These are phyloP conservation scores for Pollenia griseotomentosa DNA, from an alignment of 2,888 invertebrate genomes.

Conservation along the genomic window DNA sequence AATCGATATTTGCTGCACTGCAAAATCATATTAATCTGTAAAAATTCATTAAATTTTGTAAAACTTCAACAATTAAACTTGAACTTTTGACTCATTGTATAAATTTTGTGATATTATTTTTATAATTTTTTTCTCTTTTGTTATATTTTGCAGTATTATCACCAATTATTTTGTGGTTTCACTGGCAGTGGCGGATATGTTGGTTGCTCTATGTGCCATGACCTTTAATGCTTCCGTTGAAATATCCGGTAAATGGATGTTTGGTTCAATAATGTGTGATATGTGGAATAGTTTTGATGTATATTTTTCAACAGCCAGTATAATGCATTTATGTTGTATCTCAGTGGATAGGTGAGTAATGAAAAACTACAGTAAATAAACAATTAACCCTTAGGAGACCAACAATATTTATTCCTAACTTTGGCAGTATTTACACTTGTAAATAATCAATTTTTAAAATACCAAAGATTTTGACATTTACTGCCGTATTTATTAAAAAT, in stretches of 20 bases:
- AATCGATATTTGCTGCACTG: too few species aligned
- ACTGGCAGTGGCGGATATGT: constrained; percentile 95
- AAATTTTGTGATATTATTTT: constrained; percentile 21
- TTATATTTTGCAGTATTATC: constrained; percentile 87
- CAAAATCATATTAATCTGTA: too few species aligned
- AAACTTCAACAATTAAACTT: not conserved
- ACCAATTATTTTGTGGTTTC: constrained; percentile 98
- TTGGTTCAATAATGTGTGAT: constrained; percentile 95
- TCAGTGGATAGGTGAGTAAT: constrained; percentile 89
- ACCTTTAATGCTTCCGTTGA: constrained; percentile 96
- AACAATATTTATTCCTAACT: too few species aligned
- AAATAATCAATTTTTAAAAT: too few species aligned
- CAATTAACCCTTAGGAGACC: too few species aligned
- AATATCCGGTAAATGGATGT: constrained; percentile 93
- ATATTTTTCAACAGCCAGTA: constrained; percentile 95
- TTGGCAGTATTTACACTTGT: too few species aligned
- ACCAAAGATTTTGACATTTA: too few species aligned
- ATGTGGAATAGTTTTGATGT: constrained; percentile 97
- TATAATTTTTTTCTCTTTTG: constrained; percentile 25
- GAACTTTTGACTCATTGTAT: not conserved
- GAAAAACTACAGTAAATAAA: not conserved
- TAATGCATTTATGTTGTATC: constrained; percentile 97
- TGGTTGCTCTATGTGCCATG: constrained; percentile 96
- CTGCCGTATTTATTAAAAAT: too few species aligned
- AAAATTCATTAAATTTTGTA: not conserved